These are phyloP conservation scores for Montipora capitata DNA, from an alignment of 92 coral and sea anemone genomes.

Conservation along the genomic window DNA sequence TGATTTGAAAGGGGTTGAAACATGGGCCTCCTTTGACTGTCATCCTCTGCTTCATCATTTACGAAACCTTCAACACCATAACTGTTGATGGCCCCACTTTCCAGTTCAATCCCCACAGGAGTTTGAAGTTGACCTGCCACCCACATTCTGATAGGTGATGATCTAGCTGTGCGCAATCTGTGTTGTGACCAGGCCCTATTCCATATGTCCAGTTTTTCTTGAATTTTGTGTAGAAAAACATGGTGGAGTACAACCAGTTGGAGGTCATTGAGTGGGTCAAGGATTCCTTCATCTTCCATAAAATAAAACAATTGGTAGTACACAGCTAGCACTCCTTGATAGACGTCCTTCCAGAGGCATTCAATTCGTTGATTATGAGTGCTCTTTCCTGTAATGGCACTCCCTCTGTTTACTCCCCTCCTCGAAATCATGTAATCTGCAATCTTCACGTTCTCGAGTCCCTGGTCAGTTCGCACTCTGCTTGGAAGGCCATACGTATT, in stretches of 20 bases:
- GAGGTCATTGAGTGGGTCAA: constrained; percentile 34
- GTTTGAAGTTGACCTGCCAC: constrained; percentile 81
- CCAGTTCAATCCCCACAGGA: constrained; percentile 71
- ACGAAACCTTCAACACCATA: constrained; percentile 77
- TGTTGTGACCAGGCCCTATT: constrained; percentile 80
- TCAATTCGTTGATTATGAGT: constrained; percentile 60
- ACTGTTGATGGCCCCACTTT: constrained; percentile 43
- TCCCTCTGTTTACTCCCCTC: constrained; percentile 70
- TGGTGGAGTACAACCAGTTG: constrained; percentile 74
- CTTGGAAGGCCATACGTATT: constrained; percentile 61
- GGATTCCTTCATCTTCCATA: constrained; percentile 22
- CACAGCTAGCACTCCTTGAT: constrained; percentile 43
- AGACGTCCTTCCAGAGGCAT: constrained; percentile 65
- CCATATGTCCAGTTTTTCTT: constrained; percentile 79
- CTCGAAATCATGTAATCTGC: constrained; percentile 64
- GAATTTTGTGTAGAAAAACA: constrained; percentile 70
- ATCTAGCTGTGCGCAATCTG: constrained; percentile 80
- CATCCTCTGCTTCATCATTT: constrained; percentile 36
- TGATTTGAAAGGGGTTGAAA: constrained; percentile 32
- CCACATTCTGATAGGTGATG: constrained; percentile 81
- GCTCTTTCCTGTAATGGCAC: constrained; percentile 67
- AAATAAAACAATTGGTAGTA: constrained; percentile 59
- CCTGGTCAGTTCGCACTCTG: constrained; percentile 68
- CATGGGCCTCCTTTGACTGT: constrained; percentile 13
- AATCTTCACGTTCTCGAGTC: constrained; percentile 59